Base-by-base conservation (phyloP, 2,888 invertebrate genomes). In the Nematopogon swammerdamellus region DNA sequence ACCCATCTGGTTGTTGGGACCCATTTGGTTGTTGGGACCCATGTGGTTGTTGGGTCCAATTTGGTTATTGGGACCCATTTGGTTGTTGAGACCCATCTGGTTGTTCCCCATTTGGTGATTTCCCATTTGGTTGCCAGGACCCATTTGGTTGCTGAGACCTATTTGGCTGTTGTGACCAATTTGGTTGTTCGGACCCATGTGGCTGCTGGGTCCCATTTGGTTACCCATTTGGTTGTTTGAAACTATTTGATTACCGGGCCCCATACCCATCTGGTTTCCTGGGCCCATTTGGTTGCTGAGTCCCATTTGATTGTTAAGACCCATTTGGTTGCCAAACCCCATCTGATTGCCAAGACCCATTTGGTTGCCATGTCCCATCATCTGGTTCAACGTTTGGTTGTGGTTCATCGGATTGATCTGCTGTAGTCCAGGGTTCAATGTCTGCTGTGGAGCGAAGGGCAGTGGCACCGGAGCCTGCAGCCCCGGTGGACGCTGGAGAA, bases 401-500 rank as follows among this genome's bases (percentile, higher is more conserved):
- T 68, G 69, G 54, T 59, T 70, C 60, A 65, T 65, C 59, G 65
- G 69, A 50, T 60, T 62, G 53, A 70, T 60, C 50, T 61, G 63
- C 44, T 45, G 36, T 47, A 59, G 56, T 62, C 68, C 65, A 8
- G 63, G 57, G 55, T 55, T 14, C 54, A 57, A 44, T 52, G 50
- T 36, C 52, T 68, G 73, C 55, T 72, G 71, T 1, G 71, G 71
- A 0, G 72, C 77, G 53, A 69, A 77, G 0, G 76, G 74, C 29
- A 79, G 56, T 0, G 76, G 71, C 1, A 75, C 66, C 0, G 76
- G 75, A 2, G 72, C 75, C 53, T 73, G 73, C 0, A 79, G 59
- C 0, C 76, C 76, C 0, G 75, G 76, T 0, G 77, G 76, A 50
- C 77, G 61, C 60, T 79, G 79, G 1, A 79, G 61, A 36, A 80